Conservation (phyloP, 2,797 vertebrate species). For the Buceros bicornis region DNA sequence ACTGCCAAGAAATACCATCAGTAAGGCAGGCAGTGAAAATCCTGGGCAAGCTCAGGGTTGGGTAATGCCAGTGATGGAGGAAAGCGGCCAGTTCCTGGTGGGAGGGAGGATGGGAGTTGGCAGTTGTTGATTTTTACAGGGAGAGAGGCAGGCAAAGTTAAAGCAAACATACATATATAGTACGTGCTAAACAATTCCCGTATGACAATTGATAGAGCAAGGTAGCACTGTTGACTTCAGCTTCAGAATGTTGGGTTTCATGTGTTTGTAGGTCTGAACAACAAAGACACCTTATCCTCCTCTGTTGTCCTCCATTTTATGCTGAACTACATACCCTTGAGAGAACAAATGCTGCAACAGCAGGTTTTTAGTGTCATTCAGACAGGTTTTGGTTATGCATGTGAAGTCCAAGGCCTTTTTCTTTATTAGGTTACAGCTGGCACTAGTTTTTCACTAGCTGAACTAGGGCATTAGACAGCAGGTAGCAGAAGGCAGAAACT, state of each 20-base stretch:
- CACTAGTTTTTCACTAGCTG: neutral
- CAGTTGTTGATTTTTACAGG: neutral
- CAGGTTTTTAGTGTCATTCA: neutral
- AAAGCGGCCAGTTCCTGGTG: constrained; percentile 15
- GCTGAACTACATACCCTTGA: neutral
- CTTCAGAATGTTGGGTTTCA: neutral
- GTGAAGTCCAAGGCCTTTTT: neutral
- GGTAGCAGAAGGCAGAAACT: constrained; percentile 35
- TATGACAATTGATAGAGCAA: neutral
- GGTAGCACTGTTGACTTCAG: neutral
- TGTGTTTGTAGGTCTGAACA: neutral
- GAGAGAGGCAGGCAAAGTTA: neutral
- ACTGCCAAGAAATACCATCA: constrained; percentile 15
- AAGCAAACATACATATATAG: neutral
- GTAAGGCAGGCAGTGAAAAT: constrained; percentile 28
- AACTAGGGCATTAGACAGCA: constrained; percentile 57
- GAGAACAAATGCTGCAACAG: constrained; percentile 53
- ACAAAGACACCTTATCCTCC: neutral
- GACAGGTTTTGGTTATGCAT: constrained; percentile 9
- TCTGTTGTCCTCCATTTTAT: neutral
- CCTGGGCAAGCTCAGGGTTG: neutral
- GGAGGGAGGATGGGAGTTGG: constrained; percentile 4
- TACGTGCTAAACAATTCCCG: neutral
- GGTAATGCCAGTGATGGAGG: constrained; percentile 7
- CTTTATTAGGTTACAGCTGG: constrained; percentile 47